A percentile compares a stretch with the other conserved stretches of the same genome.
Evolutionary conservation across 2,113 vertebrate species (phyloP).

Genomic region (Carollia perspicillata): DNA sequence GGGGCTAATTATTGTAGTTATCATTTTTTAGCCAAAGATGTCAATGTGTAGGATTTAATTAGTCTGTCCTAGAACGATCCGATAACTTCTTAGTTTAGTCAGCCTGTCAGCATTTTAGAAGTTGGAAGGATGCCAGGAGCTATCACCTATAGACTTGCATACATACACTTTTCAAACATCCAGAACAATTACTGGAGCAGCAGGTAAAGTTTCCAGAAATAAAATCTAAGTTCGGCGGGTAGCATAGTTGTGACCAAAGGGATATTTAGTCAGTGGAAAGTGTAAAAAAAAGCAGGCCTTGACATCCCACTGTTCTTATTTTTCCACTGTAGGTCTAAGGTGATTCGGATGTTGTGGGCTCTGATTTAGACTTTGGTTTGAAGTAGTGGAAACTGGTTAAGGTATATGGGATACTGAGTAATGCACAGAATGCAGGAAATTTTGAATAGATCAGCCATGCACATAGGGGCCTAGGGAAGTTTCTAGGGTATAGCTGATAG

Average conservation of each 20-base stretch:
- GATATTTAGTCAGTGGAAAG: background rate
- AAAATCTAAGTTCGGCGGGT: background rate
- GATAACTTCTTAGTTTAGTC: constrained; percentile 81
- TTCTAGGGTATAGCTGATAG: background rate
- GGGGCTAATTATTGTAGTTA: constrained; percentile 82
- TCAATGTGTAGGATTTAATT: constrained; percentile 85
- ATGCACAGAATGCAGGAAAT: background rate
- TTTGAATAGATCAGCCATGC: background rate
- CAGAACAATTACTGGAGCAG: constrained; percentile 26
- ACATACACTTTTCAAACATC: constrained; percentile 48
- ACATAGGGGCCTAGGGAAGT: background rate
- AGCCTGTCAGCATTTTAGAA: constrained; percentile 74
- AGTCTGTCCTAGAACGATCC: constrained; percentile 79
- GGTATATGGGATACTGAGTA: background rate
- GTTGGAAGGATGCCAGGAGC: constrained; percentile 45
- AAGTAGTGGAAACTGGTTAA: background rate
- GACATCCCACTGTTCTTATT: background rate
- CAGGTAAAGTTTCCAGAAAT: constrained; percentile 27
- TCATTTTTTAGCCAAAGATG: constrained; percentile 83
- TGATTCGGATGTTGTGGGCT: background rate
- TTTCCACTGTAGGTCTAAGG: background rate
- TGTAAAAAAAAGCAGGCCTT: background rate
- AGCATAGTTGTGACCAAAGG: background rate
- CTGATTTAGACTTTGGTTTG: constrained; percentile 5
- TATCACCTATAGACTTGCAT: constrained; percentile 36